Conservation (phyloP, 2,113 vertebrate genomes). For the Bubo scandiacus region DNA sequence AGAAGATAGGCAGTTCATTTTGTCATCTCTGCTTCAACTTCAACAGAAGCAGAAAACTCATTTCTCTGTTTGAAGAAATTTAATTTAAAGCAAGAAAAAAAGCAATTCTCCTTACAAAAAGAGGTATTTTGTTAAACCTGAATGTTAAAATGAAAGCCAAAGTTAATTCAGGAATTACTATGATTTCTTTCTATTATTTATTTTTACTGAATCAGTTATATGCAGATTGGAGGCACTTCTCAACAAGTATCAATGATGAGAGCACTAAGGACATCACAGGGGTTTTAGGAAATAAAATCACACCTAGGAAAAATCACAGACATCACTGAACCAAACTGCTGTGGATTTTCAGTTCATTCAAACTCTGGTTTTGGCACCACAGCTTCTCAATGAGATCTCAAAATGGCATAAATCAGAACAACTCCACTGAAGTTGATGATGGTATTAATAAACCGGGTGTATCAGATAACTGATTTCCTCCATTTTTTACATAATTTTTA, state of each 20-base stretch:
- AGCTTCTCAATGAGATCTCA: background rate
- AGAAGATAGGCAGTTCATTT: slow-evolving; percentile 39
- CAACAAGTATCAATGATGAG: background rate
- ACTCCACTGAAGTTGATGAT: background rate
- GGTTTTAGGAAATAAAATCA: background rate
- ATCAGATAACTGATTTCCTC: background rate
- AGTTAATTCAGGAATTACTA: background rate
- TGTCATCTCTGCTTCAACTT: slow-evolving; percentile 11
- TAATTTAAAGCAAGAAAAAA: slow-evolving; percentile 48
- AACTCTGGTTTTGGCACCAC: background rate
- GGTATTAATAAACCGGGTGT: background rate
- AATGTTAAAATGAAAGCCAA: background rate
- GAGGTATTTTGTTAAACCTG: background rate
- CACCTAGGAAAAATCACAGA: background rate
- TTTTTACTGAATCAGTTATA: background rate
- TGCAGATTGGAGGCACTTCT: background rate
- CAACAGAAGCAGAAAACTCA: slow-evolving; percentile 23
- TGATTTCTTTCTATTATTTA: background rate
- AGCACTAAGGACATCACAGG: background rate
- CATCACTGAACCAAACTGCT: background rate
- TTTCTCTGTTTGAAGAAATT: slow-evolving; percentile 26
- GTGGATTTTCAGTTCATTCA: background rate
- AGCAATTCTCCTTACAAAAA: background rate
- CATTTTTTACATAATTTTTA: background rate
- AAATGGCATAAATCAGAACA: background rate